Evolutionary conservation across 1,140 invertebrate genomes (phyloP).

Genomic region (Latrodectus geometricus): DNA sequence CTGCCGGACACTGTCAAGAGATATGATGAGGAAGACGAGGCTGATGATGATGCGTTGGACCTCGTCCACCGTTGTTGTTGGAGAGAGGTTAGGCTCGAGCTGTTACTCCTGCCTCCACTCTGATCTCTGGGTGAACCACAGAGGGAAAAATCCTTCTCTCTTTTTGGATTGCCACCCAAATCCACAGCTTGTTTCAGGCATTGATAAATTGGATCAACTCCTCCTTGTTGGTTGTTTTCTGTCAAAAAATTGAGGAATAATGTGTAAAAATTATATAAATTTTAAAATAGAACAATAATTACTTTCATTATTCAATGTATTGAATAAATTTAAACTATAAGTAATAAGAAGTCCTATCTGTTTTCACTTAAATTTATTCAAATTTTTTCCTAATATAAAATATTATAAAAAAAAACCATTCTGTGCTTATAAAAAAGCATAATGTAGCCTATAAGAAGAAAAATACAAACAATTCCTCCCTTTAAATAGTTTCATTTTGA

Average conservation of each 20-base stretch:
- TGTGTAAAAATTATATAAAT: too few species aligned
- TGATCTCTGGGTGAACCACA: slow-evolving; percentile 32
- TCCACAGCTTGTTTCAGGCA: slow-evolving; percentile 92
- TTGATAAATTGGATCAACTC: slow-evolving; percentile 89
- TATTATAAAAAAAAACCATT: too few species aligned
- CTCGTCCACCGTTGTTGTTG: slow-evolving; percentile 62
- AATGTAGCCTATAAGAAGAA: too few species aligned
- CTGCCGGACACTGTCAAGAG: slow-evolving; percentile 62
- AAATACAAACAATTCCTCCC: too few species aligned
- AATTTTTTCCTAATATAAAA: too few species aligned
- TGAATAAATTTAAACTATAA: too few species aligned
- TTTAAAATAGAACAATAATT: too few species aligned
- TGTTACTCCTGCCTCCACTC: slow-evolving; percentile 13
- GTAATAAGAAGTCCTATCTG: too few species aligned
- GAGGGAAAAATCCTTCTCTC: slow-evolving; percentile 42
- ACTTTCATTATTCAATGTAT: too few species aligned
- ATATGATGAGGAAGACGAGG: slow-evolving; percentile 63
- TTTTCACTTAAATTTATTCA: too few species aligned
- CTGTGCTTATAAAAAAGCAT: too few species aligned
- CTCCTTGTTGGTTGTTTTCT: slow-evolving; percentile 39
- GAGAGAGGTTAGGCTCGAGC: slow-evolving; percentile 60
- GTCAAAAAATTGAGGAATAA: neutral
- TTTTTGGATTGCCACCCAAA: slow-evolving; percentile 71
- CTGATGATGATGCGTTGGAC: slow-evolving; percentile 63
- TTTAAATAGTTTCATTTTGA: too few species aligned